Evolutionary conservation across 2,888 invertebrate species (phyloP).

Genomic region (Apotomis turbidana): DNA sequence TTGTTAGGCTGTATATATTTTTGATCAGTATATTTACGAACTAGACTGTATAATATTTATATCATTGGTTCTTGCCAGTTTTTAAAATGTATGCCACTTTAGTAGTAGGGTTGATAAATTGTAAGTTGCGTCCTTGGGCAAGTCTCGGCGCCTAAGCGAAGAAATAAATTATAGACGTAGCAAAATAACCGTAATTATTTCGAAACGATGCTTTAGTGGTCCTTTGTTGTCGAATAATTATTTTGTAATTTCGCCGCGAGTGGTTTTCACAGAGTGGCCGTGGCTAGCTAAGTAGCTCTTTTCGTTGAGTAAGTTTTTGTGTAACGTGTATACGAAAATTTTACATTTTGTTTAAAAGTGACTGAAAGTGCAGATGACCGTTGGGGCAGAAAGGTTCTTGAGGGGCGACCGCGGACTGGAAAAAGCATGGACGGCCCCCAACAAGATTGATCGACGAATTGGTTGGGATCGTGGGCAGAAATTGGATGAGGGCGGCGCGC

Average conservation of each 20-base stretch:
- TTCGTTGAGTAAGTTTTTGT: constrained; percentile 26
- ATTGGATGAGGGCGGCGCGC: no score
- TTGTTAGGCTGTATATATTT: no score
- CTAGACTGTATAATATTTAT: no score
- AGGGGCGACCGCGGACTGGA: no score
- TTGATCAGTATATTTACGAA: no score
- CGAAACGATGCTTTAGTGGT: constrained; percentile 42
- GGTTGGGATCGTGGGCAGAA: no score
- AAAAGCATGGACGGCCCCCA: no score
- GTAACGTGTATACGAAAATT: no score
- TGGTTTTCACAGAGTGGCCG: constrained; percentile 39
- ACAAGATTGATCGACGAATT: no score
- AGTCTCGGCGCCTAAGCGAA: constrained; percentile 26
- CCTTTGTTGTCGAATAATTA: constrained; percentile 45
- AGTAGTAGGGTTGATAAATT: constrained; percentile 23
- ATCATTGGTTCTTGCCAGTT: neutral
- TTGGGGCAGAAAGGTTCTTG: no score
- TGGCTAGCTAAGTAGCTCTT: constrained; percentile 18
- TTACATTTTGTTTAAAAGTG: no score
- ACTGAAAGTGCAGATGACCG: no score
- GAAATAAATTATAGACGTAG: constrained; percentile 41
- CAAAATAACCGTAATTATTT: constrained; percentile 42
- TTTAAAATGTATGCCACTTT: neutral
- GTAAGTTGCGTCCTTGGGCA: constrained; percentile 19
- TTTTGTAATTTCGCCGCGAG: constrained; percentile 45